Conservation (phyloP, 30 jellyfish, hydroid and myxozoan species). For the Cassiopea andromeda region DNA sequence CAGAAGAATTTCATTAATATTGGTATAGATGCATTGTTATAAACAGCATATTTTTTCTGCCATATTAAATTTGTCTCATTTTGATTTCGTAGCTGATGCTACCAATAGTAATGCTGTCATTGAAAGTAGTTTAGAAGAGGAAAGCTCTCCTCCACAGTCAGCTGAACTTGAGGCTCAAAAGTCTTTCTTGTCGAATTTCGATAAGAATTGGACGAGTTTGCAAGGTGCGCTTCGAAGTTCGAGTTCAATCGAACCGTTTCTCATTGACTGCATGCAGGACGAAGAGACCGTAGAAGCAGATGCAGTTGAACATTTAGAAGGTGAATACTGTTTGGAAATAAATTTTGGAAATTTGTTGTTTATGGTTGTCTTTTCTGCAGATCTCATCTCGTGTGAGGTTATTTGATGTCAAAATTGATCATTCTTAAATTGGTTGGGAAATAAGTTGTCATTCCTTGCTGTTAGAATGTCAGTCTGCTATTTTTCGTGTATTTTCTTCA, state of each 20-base stretch:
- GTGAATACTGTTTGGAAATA: conserved; percentile 1
- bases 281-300: conserved; percentile 45
- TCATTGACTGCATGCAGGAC: conserved; percentile 60
- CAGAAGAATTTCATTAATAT: too few relatives aligned
- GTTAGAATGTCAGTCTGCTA: too few relatives aligned
- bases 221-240: conserved; percentile 73
- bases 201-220: conserved; percentile 78
- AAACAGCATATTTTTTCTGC: too few relatives aligned
- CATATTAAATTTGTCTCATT: not conserved
- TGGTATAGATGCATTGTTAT: too few relatives aligned
- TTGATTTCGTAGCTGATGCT: not conserved
- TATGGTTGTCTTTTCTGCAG: too few relatives aligned
- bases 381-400: too few relatives aligned
- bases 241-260: conserved; percentile 61
- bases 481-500: too few relatives aligned
- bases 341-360: too few relatives aligned
- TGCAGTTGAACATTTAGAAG: conserved; percentile 67
- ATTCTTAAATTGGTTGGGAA: too few relatives aligned
- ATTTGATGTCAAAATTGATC: too few relatives aligned
- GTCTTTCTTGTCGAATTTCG: conserved; percentile 59
- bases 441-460: too few relatives aligned
- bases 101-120: not conserved
- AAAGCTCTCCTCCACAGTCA: conserved; percentile 53
- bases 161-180: conserved; percentile 53
- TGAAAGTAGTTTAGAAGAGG: conserved; percentile 13